phyloP scores from a whole-genome alignment of 1,140 invertebrate species.

The Drosophila eugracilis region DNA sequence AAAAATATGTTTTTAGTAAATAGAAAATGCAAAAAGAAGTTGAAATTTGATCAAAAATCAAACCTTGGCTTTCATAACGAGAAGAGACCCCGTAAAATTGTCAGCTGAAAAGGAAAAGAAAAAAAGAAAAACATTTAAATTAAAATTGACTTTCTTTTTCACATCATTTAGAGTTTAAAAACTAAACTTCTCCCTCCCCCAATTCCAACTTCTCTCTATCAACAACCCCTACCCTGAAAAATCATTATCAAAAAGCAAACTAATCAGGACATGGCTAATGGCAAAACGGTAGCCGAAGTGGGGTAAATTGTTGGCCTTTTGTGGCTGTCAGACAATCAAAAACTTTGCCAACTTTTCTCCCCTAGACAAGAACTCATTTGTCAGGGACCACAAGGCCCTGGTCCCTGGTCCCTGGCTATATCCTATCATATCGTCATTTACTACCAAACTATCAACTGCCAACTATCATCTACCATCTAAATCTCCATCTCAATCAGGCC shows the following conservation, averaged over 20 bases:
- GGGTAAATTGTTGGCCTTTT: constrained; percentile 25
- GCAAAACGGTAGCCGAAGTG: neutral
- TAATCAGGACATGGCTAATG: constrained; percentile 57
- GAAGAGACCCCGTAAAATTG: no score
- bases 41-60: no score
- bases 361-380: constrained; percentile 40
- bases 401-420: neutral
- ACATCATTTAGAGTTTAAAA: neutral
- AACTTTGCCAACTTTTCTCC: constrained; percentile 36
- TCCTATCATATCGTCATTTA: neutral
- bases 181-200: neutral
- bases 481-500: constrained; percentile 13
- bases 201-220: neutral
- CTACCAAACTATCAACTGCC: neutral
- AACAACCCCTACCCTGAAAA: neutral
- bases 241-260: constrained; percentile 45
- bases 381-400: no score
- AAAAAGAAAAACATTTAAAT: no score
- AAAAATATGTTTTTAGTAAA: no score
- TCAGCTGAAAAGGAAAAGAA: no score
- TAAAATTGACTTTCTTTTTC: no score
- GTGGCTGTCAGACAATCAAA: constrained; percentile 28
- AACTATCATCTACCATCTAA: neutral
- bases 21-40: no score
- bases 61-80: no score